Percentiles rank a stretch among this genome's conserved stretches.
phyloP scores from a whole-genome alignment of 2,888 invertebrate species.

The Lobophora halterata region DNA sequence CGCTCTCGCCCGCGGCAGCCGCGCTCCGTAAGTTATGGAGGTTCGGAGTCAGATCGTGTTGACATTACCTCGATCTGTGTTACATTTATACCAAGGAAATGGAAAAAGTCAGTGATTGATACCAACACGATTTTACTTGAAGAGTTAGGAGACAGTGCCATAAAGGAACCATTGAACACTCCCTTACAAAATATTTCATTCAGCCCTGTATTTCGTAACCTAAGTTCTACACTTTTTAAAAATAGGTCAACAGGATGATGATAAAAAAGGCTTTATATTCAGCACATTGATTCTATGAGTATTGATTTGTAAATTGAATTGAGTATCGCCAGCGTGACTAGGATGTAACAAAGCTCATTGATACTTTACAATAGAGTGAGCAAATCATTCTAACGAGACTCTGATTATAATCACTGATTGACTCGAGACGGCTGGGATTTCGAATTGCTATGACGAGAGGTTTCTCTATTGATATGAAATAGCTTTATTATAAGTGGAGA shows the following conservation, averaged over 20 bases:
- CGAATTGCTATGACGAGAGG: conserved; percentile 11
- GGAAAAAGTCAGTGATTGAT: too few species aligned
- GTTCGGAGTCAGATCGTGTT: conserved; percentile 34
- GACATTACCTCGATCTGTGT: conserved; percentile 34
- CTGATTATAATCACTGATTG: conserved; percentile 23
- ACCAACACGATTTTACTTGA: too few species aligned
- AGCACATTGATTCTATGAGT: too few species aligned
- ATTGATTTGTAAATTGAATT: too few species aligned
- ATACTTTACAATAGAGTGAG: conserved; percentile 11
- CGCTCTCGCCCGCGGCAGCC: conserved; percentile 63
- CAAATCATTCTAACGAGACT: conserved; percentile 18
- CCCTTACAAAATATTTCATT: too few species aligned
- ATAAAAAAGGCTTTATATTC: too few species aligned
- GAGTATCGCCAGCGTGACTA: conserved; percentile 19
- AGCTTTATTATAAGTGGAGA: not conserved
- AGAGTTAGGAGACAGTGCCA: too few species aligned
- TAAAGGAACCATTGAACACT: too few species aligned
- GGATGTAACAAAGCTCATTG: conserved; percentile 11
- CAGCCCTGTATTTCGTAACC: too few species aligned
- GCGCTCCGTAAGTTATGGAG: conserved; percentile 37
- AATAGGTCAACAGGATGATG: too few species aligned
- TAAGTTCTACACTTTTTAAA: too few species aligned
- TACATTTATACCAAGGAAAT: too few species aligned
- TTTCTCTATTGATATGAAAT: not conserved
- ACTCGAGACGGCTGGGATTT: conserved; percentile 6